Percentiles rank a stretch among this genome's conserved stretches.
These are phyloP conservation scores for Theodoxus fluviatilis DNA, from an alignment of 2,888 invertebrate species.

Conservation along the genomic window DNA sequence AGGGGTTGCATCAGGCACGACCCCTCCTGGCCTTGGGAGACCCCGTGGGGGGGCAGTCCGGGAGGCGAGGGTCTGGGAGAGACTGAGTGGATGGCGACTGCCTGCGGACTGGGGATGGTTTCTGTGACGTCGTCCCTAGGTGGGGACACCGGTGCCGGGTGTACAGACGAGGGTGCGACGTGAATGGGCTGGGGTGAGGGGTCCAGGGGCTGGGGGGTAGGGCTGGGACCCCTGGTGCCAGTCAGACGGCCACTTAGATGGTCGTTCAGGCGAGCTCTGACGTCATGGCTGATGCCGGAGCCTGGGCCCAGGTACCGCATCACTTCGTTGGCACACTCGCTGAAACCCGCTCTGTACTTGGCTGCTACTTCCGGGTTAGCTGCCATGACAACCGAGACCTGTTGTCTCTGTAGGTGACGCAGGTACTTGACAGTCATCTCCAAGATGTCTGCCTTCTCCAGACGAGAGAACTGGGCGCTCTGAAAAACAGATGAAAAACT, in stretches of 20 bases:
- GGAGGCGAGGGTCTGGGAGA: too few species aligned
- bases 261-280: slow-evolving; percentile 47
- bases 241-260: slow-evolving; percentile 52
- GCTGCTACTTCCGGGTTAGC: slow-evolving; percentile 41
- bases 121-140: too few species aligned
- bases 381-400: slow-evolving; percentile 35
- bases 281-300: slow-evolving; percentile 47
- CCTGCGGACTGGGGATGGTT: too few species aligned
- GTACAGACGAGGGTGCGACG: too few species aligned
- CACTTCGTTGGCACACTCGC: slow-evolving; percentile 60
- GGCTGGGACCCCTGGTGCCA: neutral
- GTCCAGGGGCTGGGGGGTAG: too few species aligned
- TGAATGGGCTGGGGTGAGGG: too few species aligned
- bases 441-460: slow-evolving; percentile 64
- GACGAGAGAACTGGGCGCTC: slow-evolving; percentile 61
- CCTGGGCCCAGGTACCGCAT: slow-evolving; percentile 54
- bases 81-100: too few species aligned
- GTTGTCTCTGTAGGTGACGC: slow-evolving; percentile 51
- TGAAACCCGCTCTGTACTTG: slow-evolving; percentile 57
- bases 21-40: slow-evolving; percentile 10
- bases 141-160: too few species aligned
- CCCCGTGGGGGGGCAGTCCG: neutral
- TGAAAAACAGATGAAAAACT: slow-evolving; percentile 35
- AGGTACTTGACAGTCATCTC: slow-evolving; percentile 64
- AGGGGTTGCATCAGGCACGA: neutral